Evolutionary conservation across 2,797 vertebrate genomes (phyloP), one percentile per base, ranked within the genome.

Genomic region (Psittacula echo): DNA sequence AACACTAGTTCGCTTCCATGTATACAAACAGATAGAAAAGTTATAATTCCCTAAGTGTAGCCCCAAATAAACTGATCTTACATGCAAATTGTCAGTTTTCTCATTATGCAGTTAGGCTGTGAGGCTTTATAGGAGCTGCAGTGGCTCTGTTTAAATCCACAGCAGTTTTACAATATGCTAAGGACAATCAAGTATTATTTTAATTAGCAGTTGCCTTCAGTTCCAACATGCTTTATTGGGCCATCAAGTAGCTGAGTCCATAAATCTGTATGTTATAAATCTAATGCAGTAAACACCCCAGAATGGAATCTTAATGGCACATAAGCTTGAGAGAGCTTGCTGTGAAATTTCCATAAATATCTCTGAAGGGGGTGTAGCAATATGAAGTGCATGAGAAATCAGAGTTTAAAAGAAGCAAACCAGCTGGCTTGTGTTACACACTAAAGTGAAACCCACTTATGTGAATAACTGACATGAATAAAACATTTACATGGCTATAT

Each of bases 301-400:
- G 90, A 95, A 93, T 84, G 84, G 95, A 96, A 95, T 87, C 91
- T 94, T 92, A 96, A 65, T 86, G 95, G 94, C 96, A 91, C 89
- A 91, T 80, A 96, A 97, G 93, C 94, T 90, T 94, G 76, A 96
- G 94, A 97, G 78, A 96, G 93, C 95, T 96, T 94, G 90, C 95
- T 94, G 84, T 66, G 89, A 94, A 85, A 96, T 93, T 90, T 95
- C 97, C 97, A 96, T 97, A 97, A 98, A 97, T 98, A 97, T 92
- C 95, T 86, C 93, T 91, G 95, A 96, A 88, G 94, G 91, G 87
- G 87, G 89, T 95, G 89, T 94, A 93, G 95, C 90, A 86, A 58
- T 94, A 90, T 85, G 86, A 96, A 96, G 82, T 80, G 76, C 86
- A 91, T 97, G 96, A 97, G 95, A 96, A 97, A 95, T 93, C 90